A percentile compares a stretch with the other conserved stretches of the same genome.
Conservation (phyloP, 2,888 invertebrate genomes). For the Octonoba sinensis region DNA sequence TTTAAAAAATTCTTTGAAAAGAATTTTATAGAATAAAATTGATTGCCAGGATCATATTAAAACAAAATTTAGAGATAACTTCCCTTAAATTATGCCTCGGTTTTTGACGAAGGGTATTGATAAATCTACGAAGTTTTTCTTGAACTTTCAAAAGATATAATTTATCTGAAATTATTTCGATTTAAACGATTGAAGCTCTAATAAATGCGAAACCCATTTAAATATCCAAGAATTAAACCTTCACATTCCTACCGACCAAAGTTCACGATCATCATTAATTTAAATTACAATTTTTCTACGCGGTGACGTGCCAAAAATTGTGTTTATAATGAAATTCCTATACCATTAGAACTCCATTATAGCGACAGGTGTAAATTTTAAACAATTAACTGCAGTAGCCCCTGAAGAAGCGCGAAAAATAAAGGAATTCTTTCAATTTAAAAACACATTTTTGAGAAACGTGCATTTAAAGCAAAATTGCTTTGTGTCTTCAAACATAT, state of each 20-base stretch:
- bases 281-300: conserved; percentile 46
- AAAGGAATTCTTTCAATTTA: conserved; percentile 28
- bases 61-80: too few species aligned
- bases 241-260: conserved; percentile 20
- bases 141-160: conserved; percentile 25
- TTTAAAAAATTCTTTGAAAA: too few species aligned
- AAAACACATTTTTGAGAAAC: conserved; percentile 46
- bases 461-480: conserved; percentile 47
- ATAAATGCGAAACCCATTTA: conserved; percentile 42
- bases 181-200: conserved; percentile 18
- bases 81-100: too few species aligned
- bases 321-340: conserved; percentile 62
- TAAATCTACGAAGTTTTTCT: too few species aligned
- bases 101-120: too few species aligned
- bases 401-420: conserved; percentile 19
- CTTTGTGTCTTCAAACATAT: conserved; percentile 37
- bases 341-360: conserved; percentile 63
- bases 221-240: conserved; percentile 45
- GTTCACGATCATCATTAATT: conserved; percentile 47
- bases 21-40: too few species aligned
- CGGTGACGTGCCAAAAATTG: conserved; percentile 38
- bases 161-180: conserved; percentile 23
- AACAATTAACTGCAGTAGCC: conserved; percentile 48
- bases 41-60: too few species aligned
- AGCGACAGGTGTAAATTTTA: conserved; percentile 63